Evolutionary conservation across 2,888 invertebrate species (phyloP).

Genomic region (Ashinkailepas kermadecensis): DNA sequence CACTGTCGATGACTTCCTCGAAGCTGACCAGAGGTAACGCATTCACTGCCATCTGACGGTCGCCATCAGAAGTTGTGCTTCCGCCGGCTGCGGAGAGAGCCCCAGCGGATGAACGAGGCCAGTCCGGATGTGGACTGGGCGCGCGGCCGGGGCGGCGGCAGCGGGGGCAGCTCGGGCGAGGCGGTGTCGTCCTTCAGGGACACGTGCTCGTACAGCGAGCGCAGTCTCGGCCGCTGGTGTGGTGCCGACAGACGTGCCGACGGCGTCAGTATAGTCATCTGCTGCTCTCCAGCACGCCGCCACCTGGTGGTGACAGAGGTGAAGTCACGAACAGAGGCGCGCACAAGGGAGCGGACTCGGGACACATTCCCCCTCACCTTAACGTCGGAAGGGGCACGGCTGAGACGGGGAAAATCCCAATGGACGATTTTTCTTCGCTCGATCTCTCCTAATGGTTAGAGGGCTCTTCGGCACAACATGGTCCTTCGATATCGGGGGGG

Average conservation of each 20-base stretch:
- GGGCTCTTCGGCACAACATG: too few relatives aligned
- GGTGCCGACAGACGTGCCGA: background rate
- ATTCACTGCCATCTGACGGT: background rate
- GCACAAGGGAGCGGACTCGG: too few relatives aligned
- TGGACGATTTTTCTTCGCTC: too few relatives aligned
- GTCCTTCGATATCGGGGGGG: too few relatives aligned
- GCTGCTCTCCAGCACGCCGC: background rate
- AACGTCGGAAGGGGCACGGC: too few relatives aligned
- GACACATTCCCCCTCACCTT: too few relatives aligned
- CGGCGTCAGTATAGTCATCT: slow-evolving; percentile 16
- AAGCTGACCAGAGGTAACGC: background rate
- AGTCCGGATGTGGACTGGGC: slow-evolving; percentile 30
- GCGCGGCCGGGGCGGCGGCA: slow-evolving; percentile 25
- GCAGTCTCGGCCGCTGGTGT: background rate
- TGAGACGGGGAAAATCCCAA: too few relatives aligned
- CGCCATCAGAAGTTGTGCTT: background rate
- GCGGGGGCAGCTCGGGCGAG: slow-evolving; percentile 14
- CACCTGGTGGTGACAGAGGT: background rate
- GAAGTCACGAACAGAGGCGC: too few relatives aligned
- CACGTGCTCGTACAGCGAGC: slow-evolving; percentile 18
- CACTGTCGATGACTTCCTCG: background rate
- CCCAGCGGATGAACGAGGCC: slow-evolving; percentile 33
- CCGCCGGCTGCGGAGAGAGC: slow-evolving; percentile 28
- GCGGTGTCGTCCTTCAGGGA: slow-evolving; percentile 12
- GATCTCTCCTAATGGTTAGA: too few relatives aligned